phyloP scores from a whole-genome alignment of 2,888 invertebrate species.

The Lasioglossum lativentre region DNA sequence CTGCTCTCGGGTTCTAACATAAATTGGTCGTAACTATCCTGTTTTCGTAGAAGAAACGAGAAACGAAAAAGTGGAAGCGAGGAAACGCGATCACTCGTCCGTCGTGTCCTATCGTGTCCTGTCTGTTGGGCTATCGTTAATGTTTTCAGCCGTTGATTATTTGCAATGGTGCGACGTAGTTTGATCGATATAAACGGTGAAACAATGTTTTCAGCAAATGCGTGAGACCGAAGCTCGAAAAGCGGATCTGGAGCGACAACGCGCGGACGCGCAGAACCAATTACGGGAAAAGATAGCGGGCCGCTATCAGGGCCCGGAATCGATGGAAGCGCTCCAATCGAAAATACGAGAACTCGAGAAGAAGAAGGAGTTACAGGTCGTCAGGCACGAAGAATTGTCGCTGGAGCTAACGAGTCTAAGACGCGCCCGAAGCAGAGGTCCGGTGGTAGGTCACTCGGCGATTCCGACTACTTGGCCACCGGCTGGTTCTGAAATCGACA shows the following conservation, averaged over 20 bases:
- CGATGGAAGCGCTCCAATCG: slow-evolving; percentile 90
- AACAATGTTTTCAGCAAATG: slow-evolving; percentile 86
- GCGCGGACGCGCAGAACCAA: slow-evolving; percentile 91
- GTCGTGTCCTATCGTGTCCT: not conserved
- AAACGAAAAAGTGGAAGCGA: too few species aligned
- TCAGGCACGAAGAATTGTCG: slow-evolving; percentile 95
- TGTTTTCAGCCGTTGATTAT: not conserved
- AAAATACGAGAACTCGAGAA: slow-evolving; percentile 96
- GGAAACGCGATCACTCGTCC: not conserved
- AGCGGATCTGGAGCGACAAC: slow-evolving; percentile 91
- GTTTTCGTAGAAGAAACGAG: not conserved
- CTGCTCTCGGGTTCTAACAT: not conserved
- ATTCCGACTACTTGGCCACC: slow-evolving; percentile 85
- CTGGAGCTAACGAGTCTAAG: slow-evolving; percentile 93
- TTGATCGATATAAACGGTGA: not conserved
- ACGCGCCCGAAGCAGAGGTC: slow-evolving; percentile 85
- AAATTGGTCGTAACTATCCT: not conserved
- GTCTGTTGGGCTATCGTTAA: not conserved
- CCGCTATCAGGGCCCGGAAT: slow-evolving; percentile 87
- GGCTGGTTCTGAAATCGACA: slow-evolving; percentile 92
- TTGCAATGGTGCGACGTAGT: not conserved
- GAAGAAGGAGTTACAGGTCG: slow-evolving; percentile 90
- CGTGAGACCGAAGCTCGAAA: slow-evolving; percentile 92
- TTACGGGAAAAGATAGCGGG: slow-evolving; percentile 86
- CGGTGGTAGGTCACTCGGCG: slow-evolving; percentile 81